Base-by-base conservation (phyloP, 30 jellyfish, hydroid and myxozoan genomes). In the Hydractinia symbiolongicarpus region DNA sequence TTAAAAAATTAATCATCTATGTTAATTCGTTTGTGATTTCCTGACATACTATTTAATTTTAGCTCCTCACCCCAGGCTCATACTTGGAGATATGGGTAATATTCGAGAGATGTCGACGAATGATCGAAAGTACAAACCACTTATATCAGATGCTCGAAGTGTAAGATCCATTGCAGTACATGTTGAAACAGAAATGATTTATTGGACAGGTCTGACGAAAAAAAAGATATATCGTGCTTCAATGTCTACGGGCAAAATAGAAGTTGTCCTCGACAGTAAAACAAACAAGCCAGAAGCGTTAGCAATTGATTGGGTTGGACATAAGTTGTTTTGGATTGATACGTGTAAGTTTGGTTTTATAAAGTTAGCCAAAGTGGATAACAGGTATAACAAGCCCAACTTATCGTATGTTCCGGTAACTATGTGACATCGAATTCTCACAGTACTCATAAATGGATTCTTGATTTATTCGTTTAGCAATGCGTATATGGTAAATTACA, bases 231-330 rank as follows among this genome's bases (percentile, higher is more conserved):
- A 54, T n/a, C 14, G 84, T 10, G 44, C 91, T 5, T 75, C 91
- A 57, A 88, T 81, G 9, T 62, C 82, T 15, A 15, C 95, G 64
- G 64, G 61, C 53, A 70, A 79, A 9, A 84, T 88, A 52, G 92
- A 84, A n/a, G 79, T 77, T 9, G 53, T 89, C 57, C 87, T 83
- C 7, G 64, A 54, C 21, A 74, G 61, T 53, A 72, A 79, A 19
- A 93, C 84, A 1, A 79, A 77, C 30, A 92, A 92, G 67, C 90
- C 96, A 4, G 95, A 84, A 79, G 90, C 93, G 16, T 73, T 92
- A 7, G 96, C 98, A 4, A 89, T 81, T 53, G 98, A 92, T 56
- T 92, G 98, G 98, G 82, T 92, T 67, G 84, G 88, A 21, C 90
- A 71, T 40, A 92, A 87, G 81, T 62, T 92, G 8, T 92, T 83